Base-by-base conservation (phyloP, 2,888 invertebrate genomes). In the Ethmia dodecea region DNA sequence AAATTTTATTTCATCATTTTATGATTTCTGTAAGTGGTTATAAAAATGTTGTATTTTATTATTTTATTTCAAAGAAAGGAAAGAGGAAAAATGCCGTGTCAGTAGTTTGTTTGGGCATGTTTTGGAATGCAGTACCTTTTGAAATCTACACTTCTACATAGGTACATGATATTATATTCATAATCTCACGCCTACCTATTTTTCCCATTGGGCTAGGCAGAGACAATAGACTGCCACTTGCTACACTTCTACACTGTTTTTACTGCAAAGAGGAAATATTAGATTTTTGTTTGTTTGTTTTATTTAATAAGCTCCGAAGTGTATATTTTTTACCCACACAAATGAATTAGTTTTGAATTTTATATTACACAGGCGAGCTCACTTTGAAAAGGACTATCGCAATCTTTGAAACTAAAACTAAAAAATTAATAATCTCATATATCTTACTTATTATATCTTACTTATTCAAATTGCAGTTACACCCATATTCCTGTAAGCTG, bases 381-480 rank as follows among this genome's bases (percentile, higher is more conserved):
- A 2, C 6, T 9, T 9, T 9, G 20, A 20, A 20, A 9, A 1
- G 4, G 12, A 15, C 3, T 13, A 12, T 8, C n/a, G 14, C 2
- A 8, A 5, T 14, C 9, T 5, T 28, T 3, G 3, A 10, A 5
- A 5, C 2, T 15, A 29, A 16, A 29, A 27, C 16, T 33, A 29
- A 25, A n/a, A n/a, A n/a, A n/a, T n/a, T n/a, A n/a, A n/a, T n/a
- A n/a, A n/a, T n/a, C n/a, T n/a, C n/a, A n/a, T n/a, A n/a, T n/a
- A n/a, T n/a, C n/a, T n/a, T n/a, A n/a, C n/a, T n/a, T 15, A 8
- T 34, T 20, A 35, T 16, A 13, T 34, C 35, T 31, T 24, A 13
- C 5, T 33, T 16, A 33, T 27, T 43, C 44, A 55, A 54, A 50
- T 30, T 26, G 40, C 51, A 55, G 27, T 49, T 63, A 43, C 62